Conservation (phyloP, 2,797 vertebrate species). For the Gadopsis bispinosus region DNA sequence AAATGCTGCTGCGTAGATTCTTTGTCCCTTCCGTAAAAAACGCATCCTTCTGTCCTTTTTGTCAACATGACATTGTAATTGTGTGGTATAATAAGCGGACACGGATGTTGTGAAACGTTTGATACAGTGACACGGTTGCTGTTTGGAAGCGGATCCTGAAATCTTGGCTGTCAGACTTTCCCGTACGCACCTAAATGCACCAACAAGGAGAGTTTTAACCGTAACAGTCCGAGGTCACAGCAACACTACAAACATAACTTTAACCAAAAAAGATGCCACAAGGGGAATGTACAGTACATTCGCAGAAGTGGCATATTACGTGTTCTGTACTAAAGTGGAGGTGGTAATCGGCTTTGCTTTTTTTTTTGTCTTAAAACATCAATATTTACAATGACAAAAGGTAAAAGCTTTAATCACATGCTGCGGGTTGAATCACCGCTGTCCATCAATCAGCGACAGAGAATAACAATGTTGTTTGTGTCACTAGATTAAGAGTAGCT, state of each 20-base stretch:
- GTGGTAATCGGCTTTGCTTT: background rate
- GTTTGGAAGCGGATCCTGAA: constrained; percentile 2
- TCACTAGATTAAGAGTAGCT: constrained; percentile 2
- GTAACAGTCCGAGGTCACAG: constrained; percentile 13
- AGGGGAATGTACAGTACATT: too few relatives aligned
- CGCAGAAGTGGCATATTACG: background rate
- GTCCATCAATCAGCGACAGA: constrained; percentile 8
- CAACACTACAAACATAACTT: constrained; percentile 13
- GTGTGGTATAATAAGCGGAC: background rate
- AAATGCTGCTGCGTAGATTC: background rate
- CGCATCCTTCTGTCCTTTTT: background rate
- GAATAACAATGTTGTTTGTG: background rate
- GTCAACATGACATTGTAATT: background rate
- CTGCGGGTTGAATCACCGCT: background rate
- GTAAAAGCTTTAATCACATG: background rate
- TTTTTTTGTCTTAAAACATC: background rate
- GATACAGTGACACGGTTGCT: background rate
- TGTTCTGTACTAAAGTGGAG: background rate
- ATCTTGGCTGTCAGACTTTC: constrained; percentile 3
- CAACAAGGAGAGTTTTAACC: background rate
- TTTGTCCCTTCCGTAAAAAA: background rate
- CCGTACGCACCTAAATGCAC: background rate
- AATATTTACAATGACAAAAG: background rate
- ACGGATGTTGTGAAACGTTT: background rate
- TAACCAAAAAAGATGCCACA: background rate